These are phyloP conservation scores for Peromyscus leucopus DNA, from an alignment of 2,113 vertebrate genomes.

Conservation along the genomic window DNA sequence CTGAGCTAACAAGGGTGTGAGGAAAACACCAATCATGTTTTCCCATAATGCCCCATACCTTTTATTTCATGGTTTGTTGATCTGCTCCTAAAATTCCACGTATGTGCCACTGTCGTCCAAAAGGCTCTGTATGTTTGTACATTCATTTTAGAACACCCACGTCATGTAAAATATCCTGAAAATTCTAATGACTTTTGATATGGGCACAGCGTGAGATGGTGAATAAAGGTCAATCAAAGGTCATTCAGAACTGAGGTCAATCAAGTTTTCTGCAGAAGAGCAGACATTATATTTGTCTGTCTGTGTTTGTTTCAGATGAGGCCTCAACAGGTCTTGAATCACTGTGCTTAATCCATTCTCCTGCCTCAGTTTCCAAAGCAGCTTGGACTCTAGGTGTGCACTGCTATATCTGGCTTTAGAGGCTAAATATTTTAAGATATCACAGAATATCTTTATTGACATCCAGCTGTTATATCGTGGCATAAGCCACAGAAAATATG, in stretches of 20 bases:
- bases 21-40: not conserved
- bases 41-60: not conserved
- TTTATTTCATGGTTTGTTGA: not conserved
- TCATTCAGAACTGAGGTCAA: not conserved
- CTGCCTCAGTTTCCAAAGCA: not conserved
- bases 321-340: not conserved
- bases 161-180: slow-evolving; percentile 12
- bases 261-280: not conserved
- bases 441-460: not conserved
- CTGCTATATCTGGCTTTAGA: too few relatives aligned
- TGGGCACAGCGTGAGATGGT: not conserved
- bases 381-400: not conserved
- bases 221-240: too few relatives aligned
- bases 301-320: not conserved
- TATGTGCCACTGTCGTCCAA: not conserved
- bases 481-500: slow-evolving; percentile 21
- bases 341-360: not conserved
- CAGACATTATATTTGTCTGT: not conserved
- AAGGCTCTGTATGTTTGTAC: not conserved
- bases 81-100: slow-evolving; percentile 43
- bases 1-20: not conserved
- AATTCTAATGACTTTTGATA: not conserved
- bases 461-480: not conserved
- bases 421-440: not conserved
- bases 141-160: slow-evolving; percentile 35